phyloP scores from a whole-genome alignment of 2,797 vertebrate genomes.

The Takifugu ocellatus region DNA sequence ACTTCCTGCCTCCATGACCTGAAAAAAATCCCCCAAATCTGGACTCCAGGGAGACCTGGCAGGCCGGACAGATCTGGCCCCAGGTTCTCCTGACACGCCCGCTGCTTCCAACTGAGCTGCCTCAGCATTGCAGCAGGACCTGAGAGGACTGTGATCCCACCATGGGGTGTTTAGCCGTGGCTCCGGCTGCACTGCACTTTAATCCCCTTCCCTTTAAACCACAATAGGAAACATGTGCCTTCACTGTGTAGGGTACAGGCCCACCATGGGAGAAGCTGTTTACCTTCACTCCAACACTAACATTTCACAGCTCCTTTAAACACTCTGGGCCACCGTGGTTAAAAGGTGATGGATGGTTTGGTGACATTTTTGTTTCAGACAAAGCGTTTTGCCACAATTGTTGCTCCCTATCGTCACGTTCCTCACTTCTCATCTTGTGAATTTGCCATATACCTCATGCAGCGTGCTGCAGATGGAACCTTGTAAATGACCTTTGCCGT shows the following conservation, averaged over 20 bases:
- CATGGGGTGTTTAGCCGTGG: slow-evolving; percentile 65
- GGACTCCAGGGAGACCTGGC: slow-evolving; percentile 31
- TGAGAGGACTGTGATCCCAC: slow-evolving; percentile 68
- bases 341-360: slow-evolving; percentile 23
- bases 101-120: slow-evolving; percentile 52
- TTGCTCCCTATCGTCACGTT: slow-evolving; percentile 7
- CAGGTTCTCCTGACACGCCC: slow-evolving; percentile 34
- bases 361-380: slow-evolving; percentile 27
- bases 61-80: slow-evolving; percentile 31
- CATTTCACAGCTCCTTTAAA: slow-evolving; percentile 63
- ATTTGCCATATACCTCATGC: slow-evolving; percentile 11
- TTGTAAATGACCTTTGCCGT: too few relatives aligned
- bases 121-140: slow-evolving; percentile 68
- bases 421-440: slow-evolving; percentile 41
- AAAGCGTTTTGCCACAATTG: slow-evolving; percentile 5
- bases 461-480: too few relatives aligned
- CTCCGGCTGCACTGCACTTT: slow-evolving; percentile 64
- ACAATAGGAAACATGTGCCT: slow-evolving; percentile 80
- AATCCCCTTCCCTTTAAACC: slow-evolving; percentile 76
- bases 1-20: slow-evolving; percentile 31
- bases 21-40: slow-evolving; percentile 29
- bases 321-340: slow-evolving; percentile 34
- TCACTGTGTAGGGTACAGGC: slow-evolving; percentile 64
- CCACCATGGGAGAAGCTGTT: slow-evolving; percentile 73
- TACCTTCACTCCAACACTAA: slow-evolving; percentile 69